Evolutionary conservation across 2,797 vertebrate genomes (phyloP).

Genomic region (Gastrophryne carolinensis): DNA sequence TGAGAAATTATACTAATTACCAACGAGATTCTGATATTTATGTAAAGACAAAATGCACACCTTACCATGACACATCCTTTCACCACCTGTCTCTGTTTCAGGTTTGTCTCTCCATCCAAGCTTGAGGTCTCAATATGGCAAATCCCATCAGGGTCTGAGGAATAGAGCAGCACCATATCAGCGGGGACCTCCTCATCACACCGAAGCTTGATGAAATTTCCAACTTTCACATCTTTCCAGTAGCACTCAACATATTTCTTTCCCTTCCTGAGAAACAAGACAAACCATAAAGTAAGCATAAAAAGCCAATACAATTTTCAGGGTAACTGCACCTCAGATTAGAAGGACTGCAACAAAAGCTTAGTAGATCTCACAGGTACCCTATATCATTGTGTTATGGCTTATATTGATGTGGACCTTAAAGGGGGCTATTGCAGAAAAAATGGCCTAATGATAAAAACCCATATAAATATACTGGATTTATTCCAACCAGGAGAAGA

Average conservation of each 20-base stretch:
- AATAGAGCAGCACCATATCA: conserved; percentile 87
- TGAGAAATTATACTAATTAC: too few relatives aligned
- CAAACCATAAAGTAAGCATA: not conserved
- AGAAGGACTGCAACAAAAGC: too few relatives aligned
- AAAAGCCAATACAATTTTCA: not conserved
- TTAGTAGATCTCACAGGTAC: too few relatives aligned
- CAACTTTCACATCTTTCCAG: conserved; percentile 89
- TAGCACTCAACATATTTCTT: conserved; percentile 72
- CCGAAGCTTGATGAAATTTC: conserved; percentile 86
- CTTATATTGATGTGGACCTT: too few relatives aligned
- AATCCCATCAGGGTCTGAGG: conserved; percentile 84
- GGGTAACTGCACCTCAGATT: too few relatives aligned
- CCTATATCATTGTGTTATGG: too few relatives aligned
- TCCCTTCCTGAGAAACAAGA: conserved; percentile 69
- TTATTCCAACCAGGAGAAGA: too few relatives aligned
- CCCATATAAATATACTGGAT: too few relatives aligned
- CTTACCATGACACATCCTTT: conserved; percentile 68
- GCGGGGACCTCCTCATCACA: conserved; percentile 93
- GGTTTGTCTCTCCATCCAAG: conserved; percentile 92
- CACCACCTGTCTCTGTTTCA: conserved; percentile 91
- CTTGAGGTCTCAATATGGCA: conserved; percentile 92
- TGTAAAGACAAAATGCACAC: not conserved
- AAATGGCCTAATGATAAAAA: too few relatives aligned
- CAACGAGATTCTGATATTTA: too few relatives aligned
- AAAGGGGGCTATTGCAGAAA: too few relatives aligned